Evolutionary conservation across 1,140 invertebrate species (phyloP).

Genomic region (Neodiprion virginianus): DNA sequence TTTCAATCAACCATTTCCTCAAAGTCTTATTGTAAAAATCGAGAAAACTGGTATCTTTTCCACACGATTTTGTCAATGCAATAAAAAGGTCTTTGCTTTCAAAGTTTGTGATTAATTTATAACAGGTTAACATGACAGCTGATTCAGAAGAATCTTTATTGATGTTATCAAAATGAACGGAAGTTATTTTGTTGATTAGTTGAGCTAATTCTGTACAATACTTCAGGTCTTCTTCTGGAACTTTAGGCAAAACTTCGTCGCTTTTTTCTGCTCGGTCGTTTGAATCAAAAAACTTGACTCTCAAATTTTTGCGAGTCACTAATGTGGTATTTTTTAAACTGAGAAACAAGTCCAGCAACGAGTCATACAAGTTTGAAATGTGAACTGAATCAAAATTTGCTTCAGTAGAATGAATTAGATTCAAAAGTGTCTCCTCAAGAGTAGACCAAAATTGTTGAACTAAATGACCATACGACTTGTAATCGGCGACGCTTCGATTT

Average conservation of each 20-base stretch:
- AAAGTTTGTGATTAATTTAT: constrained; percentile 56
- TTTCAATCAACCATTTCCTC: constrained; percentile 56
- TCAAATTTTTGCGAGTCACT: constrained; percentile 41
- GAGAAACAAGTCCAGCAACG: constrained; percentile 23
- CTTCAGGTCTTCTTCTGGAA: constrained; percentile 26
- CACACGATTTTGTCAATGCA: constrained; percentile 44
- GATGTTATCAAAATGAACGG: constrained; percentile 60
- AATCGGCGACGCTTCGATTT: constrained; percentile 47
- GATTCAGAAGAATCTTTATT: constrained; percentile 45
- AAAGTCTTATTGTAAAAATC: constrained; percentile 62
- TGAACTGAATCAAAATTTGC: constrained; percentile 21
- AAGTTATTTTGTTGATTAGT: constrained; percentile 61
- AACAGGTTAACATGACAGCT: constrained; percentile 52
- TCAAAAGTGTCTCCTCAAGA: constrained; percentile 55
- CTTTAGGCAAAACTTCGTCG: constrained; percentile 14
- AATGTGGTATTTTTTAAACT: constrained; percentile 38
- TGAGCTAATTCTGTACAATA: constrained; percentile 56
- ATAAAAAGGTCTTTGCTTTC: constrained; percentile 55
- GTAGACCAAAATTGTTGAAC: constrained; percentile 64
- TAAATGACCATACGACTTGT: constrained; percentile 55
- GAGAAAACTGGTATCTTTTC: constrained; percentile 47
- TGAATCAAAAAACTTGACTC: constrained; percentile 50
- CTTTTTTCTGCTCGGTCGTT: constrained; percentile 22
- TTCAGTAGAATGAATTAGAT: constrained; percentile 36
- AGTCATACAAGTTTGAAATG: constrained; percentile 21